Evolutionary conservation across 2,797 vertebrate species (phyloP).

Genomic region (Acipenser ruthenus): DNA sequence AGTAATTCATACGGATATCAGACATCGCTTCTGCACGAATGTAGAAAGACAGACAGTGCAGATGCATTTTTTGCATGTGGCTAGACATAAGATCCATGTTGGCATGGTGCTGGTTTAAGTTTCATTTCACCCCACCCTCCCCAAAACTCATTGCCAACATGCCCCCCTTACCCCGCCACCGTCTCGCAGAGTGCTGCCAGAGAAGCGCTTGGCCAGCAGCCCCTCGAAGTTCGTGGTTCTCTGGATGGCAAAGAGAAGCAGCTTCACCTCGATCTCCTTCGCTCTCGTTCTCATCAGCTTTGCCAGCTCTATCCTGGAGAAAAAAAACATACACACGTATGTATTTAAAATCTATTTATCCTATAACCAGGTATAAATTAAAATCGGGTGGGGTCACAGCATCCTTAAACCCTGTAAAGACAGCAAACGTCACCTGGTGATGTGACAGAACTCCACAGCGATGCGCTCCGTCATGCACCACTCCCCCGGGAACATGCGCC

Average conservation of each 20-base stretch:
- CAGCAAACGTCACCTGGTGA: slow-evolving; percentile 65
- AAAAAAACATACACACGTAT: slow-evolving; percentile 16
- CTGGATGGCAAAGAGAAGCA: slow-evolving; percentile 95
- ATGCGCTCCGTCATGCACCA: slow-evolving; percentile 97
- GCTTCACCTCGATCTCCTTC: slow-evolving; percentile 95
- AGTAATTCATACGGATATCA: slow-evolving; percentile 7
- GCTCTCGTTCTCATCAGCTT: slow-evolving; percentile 94
- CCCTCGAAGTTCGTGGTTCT: slow-evolving; percentile 97
- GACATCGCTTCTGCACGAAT: neutral
- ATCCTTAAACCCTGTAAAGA: slow-evolving; percentile 9
- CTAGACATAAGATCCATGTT: neutral
- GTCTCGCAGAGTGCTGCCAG: slow-evolving; percentile 80
- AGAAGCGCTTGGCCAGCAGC: slow-evolving; percentile 90
- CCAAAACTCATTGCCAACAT: neutral
- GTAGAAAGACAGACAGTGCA: neutral
- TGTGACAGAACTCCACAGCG: slow-evolving; percentile 91
- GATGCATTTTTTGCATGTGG: too few relatives aligned
- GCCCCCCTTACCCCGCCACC: slow-evolving; percentile 62
- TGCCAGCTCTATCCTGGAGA: slow-evolving; percentile 76
- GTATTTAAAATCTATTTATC: too few relatives aligned
- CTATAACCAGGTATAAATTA: too few relatives aligned
- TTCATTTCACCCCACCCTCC: neutral
- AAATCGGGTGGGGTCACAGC: too few relatives aligned
- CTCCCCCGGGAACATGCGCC: slow-evolving; percentile 88
- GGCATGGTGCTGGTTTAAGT: too few relatives aligned